These are phyloP conservation scores for Accipiter virgatus DNA, from an alignment of 2,113 vertebrate genomes.

Conservation along the genomic window DNA sequence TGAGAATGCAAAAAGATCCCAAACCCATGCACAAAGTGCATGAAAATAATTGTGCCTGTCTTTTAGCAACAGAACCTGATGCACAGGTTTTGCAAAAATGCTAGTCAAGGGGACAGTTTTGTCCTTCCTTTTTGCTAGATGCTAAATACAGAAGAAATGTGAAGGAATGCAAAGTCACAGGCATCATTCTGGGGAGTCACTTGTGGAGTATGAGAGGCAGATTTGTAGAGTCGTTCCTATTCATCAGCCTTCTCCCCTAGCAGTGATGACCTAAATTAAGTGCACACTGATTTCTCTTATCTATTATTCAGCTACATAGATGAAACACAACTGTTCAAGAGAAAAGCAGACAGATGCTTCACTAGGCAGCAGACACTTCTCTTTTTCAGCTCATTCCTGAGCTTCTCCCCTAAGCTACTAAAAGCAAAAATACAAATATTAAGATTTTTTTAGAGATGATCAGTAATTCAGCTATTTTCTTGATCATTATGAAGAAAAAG, in stretches of 20 bases:
- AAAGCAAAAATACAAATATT: background rate
- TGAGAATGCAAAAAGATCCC: background rate
- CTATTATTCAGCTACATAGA: background rate
- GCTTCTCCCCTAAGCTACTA: background rate
- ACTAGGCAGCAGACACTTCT: background rate
- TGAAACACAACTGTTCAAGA: background rate
- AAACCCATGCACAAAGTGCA: too few relatives aligned
- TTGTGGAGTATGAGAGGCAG: background rate
- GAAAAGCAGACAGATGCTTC: background rate
- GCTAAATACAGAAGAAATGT: background rate
- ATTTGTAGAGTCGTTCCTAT: background rate
- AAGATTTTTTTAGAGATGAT: background rate
- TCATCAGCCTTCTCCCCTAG: background rate
- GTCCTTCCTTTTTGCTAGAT: background rate
- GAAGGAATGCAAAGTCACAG: background rate
- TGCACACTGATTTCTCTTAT: background rate
- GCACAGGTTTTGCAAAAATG: background rate
- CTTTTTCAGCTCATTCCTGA: background rate
- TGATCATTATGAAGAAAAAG: background rate
- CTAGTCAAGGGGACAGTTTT: too few relatives aligned
- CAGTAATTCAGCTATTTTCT: background rate
- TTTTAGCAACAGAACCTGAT: background rate
- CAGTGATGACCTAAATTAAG: background rate
- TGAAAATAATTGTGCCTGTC: background rate
- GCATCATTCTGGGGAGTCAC: background rate